Conservation (phyloP, 2,113 vertebrate species). For the Phainopepla nitens region DNA sequence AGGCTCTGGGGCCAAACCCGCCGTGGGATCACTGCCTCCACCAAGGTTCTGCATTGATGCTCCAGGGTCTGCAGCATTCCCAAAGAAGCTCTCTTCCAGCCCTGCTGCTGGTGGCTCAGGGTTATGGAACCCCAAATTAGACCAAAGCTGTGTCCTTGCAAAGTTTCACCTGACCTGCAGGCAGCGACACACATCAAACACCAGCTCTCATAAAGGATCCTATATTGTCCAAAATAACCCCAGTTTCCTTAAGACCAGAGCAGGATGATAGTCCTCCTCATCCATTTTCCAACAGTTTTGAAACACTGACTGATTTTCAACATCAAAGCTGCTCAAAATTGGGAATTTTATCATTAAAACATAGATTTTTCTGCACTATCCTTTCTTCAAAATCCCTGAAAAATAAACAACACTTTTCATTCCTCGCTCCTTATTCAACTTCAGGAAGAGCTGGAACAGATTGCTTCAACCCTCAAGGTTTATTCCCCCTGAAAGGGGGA, state of each 20-base stretch:
- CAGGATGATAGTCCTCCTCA: not conserved
- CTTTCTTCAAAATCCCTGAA: not conserved
- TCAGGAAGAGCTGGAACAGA: not conserved
- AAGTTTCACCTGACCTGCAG: not conserved
- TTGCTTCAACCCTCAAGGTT: not conserved
- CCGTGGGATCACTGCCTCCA: fast-evolving
- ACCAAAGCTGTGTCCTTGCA: not conserved
- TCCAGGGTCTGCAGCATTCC: fast-evolving
- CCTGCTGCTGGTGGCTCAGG: fast-evolving
- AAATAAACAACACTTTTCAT: not conserved
- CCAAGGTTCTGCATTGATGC: not conserved
- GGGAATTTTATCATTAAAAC: not conserved
- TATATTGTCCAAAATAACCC: not conserved
- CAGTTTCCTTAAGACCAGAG: fast-evolving
- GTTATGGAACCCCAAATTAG: not conserved
- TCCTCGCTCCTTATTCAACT: not conserved
- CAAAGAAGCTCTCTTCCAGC: not conserved
- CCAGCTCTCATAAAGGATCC: not conserved
- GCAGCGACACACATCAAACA: not conserved
- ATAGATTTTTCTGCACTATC: not conserved
- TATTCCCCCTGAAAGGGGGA: not conserved
- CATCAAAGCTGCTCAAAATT: fast-evolving
- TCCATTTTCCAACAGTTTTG: not conserved
- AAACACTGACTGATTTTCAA: not conserved
- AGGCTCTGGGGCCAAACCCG: not conserved